Percentiles rank a stretch among this genome's conserved stretches.
Conservation (phyloP, 2,888 invertebrate genomes). For the Plebejus argus region DNA sequence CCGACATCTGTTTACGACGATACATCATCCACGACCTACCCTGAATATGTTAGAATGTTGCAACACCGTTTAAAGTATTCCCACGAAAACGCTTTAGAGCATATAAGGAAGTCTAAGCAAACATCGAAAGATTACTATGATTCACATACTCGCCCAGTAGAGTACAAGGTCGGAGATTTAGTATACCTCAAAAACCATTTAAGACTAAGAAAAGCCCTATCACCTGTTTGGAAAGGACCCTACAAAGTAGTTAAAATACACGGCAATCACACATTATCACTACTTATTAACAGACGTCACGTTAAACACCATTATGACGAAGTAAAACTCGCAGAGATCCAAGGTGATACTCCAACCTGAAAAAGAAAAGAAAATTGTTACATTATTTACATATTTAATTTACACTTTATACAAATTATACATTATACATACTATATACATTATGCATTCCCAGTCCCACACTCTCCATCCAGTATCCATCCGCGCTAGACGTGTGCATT, state of each 20-base stretch:
- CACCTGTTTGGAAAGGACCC: background rate
- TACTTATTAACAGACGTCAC: conserved; percentile 22
- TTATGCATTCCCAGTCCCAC: no score
- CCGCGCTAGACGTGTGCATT: no score
- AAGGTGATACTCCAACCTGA: no score
- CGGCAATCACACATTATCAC: conserved; percentile 18
- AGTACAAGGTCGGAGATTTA: background rate
- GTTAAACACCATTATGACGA: conserved; percentile 30
- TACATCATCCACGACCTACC: background rate
- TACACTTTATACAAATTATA: no score
- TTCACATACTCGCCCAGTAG: background rate
- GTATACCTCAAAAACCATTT: conserved; percentile 3
- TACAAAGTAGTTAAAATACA: conserved; percentile 4
- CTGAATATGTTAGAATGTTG: background rate
- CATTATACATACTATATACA: no score
- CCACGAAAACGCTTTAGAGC: background rate
- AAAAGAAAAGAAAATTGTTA: no score
- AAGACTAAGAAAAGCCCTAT: conserved; percentile 7
- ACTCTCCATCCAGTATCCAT: no score
- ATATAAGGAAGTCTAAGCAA: background rate
- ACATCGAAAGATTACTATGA: background rate
- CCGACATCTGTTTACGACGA: background rate
- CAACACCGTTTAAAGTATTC: background rate
- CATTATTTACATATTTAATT: no score
- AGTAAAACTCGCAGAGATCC: conserved; percentile 13